Conservation (phyloP, 1,140 invertebrate genomes). For the Arion vulgaris region DNA sequence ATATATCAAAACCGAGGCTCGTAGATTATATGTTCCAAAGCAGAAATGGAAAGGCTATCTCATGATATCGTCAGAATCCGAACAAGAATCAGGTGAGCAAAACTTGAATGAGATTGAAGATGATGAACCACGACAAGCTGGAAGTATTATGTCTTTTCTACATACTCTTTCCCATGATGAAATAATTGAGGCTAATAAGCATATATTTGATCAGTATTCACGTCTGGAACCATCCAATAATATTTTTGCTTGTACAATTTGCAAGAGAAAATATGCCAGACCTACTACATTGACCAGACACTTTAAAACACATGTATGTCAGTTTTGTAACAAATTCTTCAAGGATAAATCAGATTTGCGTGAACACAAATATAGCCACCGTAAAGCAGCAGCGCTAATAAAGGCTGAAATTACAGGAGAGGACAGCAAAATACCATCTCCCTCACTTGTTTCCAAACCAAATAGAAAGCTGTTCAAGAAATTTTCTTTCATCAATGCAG, state of each 20-base stretch:
- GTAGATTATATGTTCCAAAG: background rate
- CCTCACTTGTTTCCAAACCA: constrained; percentile 3
- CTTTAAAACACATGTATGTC: constrained; percentile 30
- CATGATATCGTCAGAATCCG: constrained; percentile 3
- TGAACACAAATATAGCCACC: constrained; percentile 22
- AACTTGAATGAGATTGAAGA: background rate
- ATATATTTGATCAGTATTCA: constrained; percentile 15
- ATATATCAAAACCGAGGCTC: background rate
- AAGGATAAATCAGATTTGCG: constrained; percentile 22
- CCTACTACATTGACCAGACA: constrained; percentile 24
- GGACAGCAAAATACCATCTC: background rate
- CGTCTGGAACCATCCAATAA: background rate
- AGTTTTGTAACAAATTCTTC: constrained; percentile 29
- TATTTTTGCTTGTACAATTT: constrained; percentile 26
- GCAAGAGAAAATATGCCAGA: constrained; percentile 28
- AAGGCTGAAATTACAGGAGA: constrained; percentile 14
- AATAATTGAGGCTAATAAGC: constrained; percentile 23
- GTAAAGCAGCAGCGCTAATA: background rate
- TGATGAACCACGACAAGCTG: background rate
- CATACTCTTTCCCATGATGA: constrained; percentile 14
- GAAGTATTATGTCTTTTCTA: background rate
- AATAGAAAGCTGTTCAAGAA: constrained; percentile 25
- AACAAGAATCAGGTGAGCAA: background rate
- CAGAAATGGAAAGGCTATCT: background rate
- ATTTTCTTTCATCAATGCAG: constrained; percentile 12